phyloP scores from a whole-genome alignment of 2,113 vertebrate species.

The Tachycineta bicolor region DNA sequence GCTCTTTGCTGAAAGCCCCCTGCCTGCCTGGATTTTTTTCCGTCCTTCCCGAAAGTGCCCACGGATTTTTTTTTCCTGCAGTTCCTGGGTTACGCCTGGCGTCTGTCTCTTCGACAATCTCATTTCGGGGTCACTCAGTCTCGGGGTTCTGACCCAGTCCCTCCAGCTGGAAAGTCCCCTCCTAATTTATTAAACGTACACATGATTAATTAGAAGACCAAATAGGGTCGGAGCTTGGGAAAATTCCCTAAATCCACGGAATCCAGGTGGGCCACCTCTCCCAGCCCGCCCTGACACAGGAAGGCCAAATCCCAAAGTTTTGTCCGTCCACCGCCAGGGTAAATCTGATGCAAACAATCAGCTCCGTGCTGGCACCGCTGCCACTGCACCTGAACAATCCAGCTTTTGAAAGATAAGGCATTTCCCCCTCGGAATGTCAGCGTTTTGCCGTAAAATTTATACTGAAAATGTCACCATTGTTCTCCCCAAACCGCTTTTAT shows the following conservation, averaged over 20 bases:
- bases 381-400: constrained; percentile 21
- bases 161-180: neutral
- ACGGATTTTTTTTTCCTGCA: neutral
- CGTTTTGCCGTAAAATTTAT: neutral
- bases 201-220: neutral
- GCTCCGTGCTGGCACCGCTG: neutral
- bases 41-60: neutral
- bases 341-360: neutral
- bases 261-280: neutral
- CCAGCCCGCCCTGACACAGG: too few species aligned
- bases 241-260: neutral
- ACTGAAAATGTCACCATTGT: constrained; percentile 39
- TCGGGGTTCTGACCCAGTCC: neutral
- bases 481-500: neutral
- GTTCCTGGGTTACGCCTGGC: fast-evolving
- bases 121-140: neutral
- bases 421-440: neutral
- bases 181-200: fast-evolving
- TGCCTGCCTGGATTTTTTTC: neutral
- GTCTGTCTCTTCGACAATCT: neutral
- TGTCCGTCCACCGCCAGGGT: neutral
- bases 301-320: neutral
- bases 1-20: neutral
- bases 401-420: neutral
- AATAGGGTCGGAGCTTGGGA: neutral